Evolutionary conservation across 2,888 invertebrate genomes (phyloP), one percentile per base, ranked within the genome.

Genomic region (Cistogaster globosa): DNA sequence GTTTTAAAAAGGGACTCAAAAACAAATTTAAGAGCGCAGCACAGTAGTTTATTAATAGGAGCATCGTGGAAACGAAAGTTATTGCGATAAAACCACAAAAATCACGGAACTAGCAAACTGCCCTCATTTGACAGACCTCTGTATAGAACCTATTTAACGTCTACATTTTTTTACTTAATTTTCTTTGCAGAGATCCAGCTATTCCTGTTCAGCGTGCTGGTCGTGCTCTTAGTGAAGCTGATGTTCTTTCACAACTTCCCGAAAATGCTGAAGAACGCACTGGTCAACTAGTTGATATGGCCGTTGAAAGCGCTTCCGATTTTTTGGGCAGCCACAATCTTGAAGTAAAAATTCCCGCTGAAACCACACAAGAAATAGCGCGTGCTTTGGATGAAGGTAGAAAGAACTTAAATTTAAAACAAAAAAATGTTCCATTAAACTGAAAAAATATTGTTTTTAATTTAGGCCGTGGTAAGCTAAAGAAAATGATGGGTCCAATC

Each of bases 331-430:
- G 94, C 32, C 94, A 95, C 91, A 94, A 94, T 87, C 85, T 97
- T 69, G 95, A 96, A 89, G 93, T 97, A 38, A 95, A 95, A 90
- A 93, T 96, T 79, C 95, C 96, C 60, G 94, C 95, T 36, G 95
- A 95, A 80, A 94, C 95, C 75, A 92, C 95, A 2, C 94, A 93
- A 85, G 94, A 94, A 87, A 93, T 96, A 26, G 95, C 96, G 0
- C 94, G 96, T 85, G 95, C 96, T 48, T 94, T 97, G 87, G 95
- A 95, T 93, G 97, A 97, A 95, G 96, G 96, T 96, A 91, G 87
- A 60, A 42, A 68, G n/a, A 36, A 20, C 38, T 72, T 42, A 57
- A 67, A 69, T 55, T 22, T 36, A 42, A 42, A 5, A 6, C 1
- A 38, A 42, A 12, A 12, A 42, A 12, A 42, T 42, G 0, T 42